A percentile compares a stretch with the other conserved stretches of the same genome.
These are phyloP conservation scores for Erebia palarica DNA, from an alignment of 2,888 invertebrate genomes.

Conservation along the genomic window DNA sequence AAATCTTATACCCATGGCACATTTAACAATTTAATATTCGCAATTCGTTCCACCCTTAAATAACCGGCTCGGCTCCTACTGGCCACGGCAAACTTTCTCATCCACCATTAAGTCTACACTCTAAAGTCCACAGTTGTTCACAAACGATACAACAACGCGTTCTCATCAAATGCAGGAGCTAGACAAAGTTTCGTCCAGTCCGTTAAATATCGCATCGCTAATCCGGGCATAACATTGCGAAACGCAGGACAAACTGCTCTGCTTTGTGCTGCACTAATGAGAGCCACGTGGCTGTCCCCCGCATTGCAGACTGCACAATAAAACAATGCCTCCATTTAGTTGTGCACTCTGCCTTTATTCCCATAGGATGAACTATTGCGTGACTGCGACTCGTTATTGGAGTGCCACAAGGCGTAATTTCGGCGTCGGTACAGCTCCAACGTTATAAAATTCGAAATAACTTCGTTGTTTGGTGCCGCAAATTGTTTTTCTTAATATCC, in stretches of 20 bases:
- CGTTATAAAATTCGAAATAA: slow-evolving; percentile 17
- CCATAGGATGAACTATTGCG: slow-evolving; percentile 75
- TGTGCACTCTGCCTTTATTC: slow-evolving; percentile 75
- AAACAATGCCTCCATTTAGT: slow-evolving; percentile 74
- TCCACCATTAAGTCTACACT: slow-evolving; percentile 10
- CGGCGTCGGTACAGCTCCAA: slow-evolving; percentile 47
- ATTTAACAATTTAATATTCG: slow-evolving; percentile 1
- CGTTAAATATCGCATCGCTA: slow-evolving; percentile 72
- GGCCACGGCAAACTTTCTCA: slow-evolving; percentile 20
- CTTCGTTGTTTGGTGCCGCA: slow-evolving; percentile 12
- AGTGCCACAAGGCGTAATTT: slow-evolving; percentile 63
- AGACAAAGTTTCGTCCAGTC: slow-evolving; percentile 68
- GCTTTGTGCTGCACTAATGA: slow-evolving; percentile 80
- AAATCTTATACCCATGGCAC: not conserved
- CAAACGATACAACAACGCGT: slow-evolving; percentile 30
- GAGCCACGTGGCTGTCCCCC: slow-evolving; percentile 80
- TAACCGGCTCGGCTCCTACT: slow-evolving; percentile 18
- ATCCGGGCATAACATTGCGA: slow-evolving; percentile 75
- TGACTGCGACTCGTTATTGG: slow-evolving; percentile 69
- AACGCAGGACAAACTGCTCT: slow-evolving; percentile 78
- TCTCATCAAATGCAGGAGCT: slow-evolving; percentile 45
- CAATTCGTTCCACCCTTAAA: slow-evolving; percentile 16
- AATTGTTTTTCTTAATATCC: slow-evolving; percentile 19
- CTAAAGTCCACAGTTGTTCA: not conserved
- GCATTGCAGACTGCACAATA: slow-evolving; percentile 81